Evolutionary conservation across 2,888 invertebrate species (phyloP).

Genomic region (Tupiocoris notatus): DNA sequence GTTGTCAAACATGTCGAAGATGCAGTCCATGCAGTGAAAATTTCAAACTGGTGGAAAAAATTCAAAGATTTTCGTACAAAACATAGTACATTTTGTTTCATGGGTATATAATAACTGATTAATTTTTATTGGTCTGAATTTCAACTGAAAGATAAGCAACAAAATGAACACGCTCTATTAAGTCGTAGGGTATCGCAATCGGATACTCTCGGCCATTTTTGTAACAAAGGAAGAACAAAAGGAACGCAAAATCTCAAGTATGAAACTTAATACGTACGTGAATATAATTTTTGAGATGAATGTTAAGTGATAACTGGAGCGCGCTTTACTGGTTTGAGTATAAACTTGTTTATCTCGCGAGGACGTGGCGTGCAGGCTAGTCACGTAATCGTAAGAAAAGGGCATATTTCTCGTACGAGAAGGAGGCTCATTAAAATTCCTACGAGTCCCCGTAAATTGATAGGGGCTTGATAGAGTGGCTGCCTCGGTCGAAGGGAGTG

Average conservation of each 20-base stretch:
- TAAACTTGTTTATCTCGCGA: constrained; percentile 39
- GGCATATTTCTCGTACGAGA: constrained; percentile 41
- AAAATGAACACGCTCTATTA: too few relatives aligned
- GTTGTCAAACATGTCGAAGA: too few relatives aligned
- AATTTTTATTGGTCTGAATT: too few relatives aligned
- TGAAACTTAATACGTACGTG: constrained; percentile 23
- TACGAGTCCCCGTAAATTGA: constrained; percentile 38
- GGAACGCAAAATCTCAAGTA: constrained; percentile 21
- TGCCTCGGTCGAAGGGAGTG: not conserved
- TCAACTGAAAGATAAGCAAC: too few relatives aligned
- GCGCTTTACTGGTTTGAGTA: constrained; percentile 25
- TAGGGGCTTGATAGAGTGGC: constrained; percentile 39
- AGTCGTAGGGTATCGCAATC: not conserved
- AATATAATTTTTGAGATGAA: constrained; percentile 35
- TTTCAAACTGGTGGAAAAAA: too few relatives aligned
- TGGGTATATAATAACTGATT: too few relatives aligned
- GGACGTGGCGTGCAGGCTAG: constrained; percentile 32
- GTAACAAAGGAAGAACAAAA: constrained; percentile 1
- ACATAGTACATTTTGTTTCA: too few relatives aligned
- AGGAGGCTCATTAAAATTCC: constrained; percentile 38
- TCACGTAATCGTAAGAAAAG: constrained; percentile 40
- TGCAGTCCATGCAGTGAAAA: too few relatives aligned
- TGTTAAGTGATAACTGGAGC: constrained; percentile 37
- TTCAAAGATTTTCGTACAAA: too few relatives aligned
- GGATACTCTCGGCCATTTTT: not conserved